Evolutionary conservation across 1,140 invertebrate species (phyloP), one percentile per base, ranked within the genome.

Genomic region (Gyrodactylus salaris): DNA sequence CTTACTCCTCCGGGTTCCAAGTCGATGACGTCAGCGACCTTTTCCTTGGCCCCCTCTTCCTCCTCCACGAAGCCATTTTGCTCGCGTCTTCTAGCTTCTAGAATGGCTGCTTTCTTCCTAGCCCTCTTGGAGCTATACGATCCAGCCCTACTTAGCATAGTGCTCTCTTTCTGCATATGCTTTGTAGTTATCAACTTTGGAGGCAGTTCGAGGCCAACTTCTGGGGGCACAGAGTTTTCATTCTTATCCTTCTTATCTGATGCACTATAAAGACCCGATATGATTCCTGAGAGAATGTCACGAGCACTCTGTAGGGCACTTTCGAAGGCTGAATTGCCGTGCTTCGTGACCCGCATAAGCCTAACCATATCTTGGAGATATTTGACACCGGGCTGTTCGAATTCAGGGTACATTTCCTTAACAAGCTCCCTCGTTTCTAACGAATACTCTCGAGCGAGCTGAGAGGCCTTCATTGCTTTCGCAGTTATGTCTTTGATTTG

Each of bases 351-450:
- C 24, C 68, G 20, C 68, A 69, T 69, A 16, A 69, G 16, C 2
- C 68, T 2, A 23, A 69, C 68, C 20, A 69, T 69, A 24, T 69
- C 68, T 7, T 20, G 20, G 20, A 69, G 23, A 21, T 21, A 21
- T 69, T 24, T 20, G 2, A 69, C 24, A 21, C 68, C 68, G 16
- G 68, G 68, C 23, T 69, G 68, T 21, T 69, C 68, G 24, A 21
- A 69, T 20, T 69, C 68, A 21, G 68, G 68, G 24, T 69, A 69
- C 68, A 69, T 69, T 69, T 69, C 68, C 68, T 69, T 69, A 21
- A 69, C 68, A 21, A 69, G 24, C 24, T 69, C 20, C 20, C 68
- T 20, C 2, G 68, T 69, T 24, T 69, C 68, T 23, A 69, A 21
- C 1, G 68, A 69, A 69, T 69, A 69, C 21, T 69, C 68, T 69